phyloP scores from a whole-genome alignment of 1,140 invertebrate species.

The Andricus grossulariae region DNA sequence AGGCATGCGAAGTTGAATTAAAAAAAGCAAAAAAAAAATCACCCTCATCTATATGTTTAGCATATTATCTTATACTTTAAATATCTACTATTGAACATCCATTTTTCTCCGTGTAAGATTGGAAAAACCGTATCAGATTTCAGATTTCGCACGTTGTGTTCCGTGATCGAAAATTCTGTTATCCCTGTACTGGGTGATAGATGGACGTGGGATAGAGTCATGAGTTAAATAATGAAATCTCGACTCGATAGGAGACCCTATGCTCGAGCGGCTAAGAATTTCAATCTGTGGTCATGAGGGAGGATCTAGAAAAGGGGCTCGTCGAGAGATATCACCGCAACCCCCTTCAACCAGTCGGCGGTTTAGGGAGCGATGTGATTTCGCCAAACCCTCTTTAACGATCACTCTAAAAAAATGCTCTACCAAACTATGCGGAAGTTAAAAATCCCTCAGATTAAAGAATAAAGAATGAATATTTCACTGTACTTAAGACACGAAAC shows the following conservation, averaged over 20 bases:
- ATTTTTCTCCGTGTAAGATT: background rate
- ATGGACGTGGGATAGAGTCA: constrained; percentile 29
- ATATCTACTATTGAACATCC: too few species aligned
- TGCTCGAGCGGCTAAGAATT: constrained; percentile 26
- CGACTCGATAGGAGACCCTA: constrained; percentile 15
- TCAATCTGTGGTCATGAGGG: constrained; percentile 29
- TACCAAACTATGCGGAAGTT: background rate
- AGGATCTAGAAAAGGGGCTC: constrained; percentile 31
- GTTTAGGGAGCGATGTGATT: constrained; percentile 29
- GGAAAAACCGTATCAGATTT: background rate
- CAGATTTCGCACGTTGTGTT: background rate
- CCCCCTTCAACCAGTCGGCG: constrained; percentile 27
- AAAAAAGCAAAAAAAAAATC: too few species aligned
- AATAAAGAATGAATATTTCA: background rate
- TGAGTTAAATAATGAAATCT: constrained; percentile 32
- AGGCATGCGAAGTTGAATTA: too few species aligned
- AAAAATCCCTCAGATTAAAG: constrained; percentile 22
- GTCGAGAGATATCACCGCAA: constrained; percentile 23
- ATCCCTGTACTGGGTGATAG: constrained; percentile 6
- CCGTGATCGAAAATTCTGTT: constrained; percentile 19
- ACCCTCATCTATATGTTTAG: too few species aligned
- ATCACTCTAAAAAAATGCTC: constrained; percentile 22
- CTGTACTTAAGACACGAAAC: background rate
- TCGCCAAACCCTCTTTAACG: constrained; percentile 20
- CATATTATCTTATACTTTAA: too few species aligned